Conservation (phyloP, 2,113 vertebrate genomes). For the Morone chrysops region DNA sequence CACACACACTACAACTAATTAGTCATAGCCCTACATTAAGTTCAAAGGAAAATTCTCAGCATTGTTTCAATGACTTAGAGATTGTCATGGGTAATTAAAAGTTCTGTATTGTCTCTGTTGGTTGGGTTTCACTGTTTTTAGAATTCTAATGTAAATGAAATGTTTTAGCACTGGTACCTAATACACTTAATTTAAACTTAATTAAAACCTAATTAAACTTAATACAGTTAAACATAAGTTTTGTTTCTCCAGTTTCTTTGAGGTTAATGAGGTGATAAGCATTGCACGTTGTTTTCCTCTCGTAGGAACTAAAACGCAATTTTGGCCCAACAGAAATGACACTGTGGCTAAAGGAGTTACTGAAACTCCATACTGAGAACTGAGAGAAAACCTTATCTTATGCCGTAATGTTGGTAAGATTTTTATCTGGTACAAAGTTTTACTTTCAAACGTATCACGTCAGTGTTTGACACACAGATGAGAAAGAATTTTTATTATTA, state of each 20-base stretch:
- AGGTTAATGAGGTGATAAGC: background rate
- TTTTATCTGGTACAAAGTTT: conserved; percentile 32
- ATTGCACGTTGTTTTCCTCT: conserved; percentile 36
- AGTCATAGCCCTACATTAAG: conserved; percentile 23
- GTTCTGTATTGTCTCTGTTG: background rate
- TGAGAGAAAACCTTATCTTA: conserved; percentile 43
- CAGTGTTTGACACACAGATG: background rate
- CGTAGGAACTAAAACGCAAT: conserved; percentile 49
- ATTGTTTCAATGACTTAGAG: background rate
- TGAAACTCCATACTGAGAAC: conserved; percentile 60
- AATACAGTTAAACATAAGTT: background rate
- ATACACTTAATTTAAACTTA: background rate
- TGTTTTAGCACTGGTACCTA: background rate
- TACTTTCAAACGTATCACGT: conserved; percentile 17
- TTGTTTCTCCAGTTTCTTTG: background rate
- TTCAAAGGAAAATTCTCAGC: conserved; percentile 18
- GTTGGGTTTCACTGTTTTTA: background rate
- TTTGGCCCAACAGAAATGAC: conserved; percentile 34
- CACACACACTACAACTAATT: background rate
- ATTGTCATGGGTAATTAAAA: background rate
- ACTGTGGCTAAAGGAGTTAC: conserved; percentile 36
- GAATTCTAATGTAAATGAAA: background rate
- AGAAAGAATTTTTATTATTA: background rate
- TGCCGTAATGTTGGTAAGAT: conserved; percentile 37
- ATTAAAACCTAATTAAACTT: background rate